Evolutionary conservation across 2,113 vertebrate species (phyloP).

Genomic region (Nycticryphes semicollaris): DNA sequence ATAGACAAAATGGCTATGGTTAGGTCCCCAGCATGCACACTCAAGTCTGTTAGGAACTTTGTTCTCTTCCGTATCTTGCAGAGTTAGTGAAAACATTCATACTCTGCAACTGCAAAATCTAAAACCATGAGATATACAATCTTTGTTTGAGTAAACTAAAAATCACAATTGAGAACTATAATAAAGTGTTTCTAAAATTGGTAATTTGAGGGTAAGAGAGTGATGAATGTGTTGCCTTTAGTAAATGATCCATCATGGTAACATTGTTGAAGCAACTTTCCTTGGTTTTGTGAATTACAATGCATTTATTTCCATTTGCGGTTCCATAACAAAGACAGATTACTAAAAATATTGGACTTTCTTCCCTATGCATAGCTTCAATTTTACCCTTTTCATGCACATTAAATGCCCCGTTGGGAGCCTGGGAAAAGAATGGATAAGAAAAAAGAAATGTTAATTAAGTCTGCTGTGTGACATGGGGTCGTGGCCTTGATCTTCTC

Average conservation of each 20-base stretch:
- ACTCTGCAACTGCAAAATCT: neutral
- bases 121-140: neutral
- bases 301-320: neutral
- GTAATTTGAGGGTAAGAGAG: neutral
- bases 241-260: neutral
- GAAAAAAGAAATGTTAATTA: slow-evolving; percentile 26
- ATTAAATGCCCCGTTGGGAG: neutral
- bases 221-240: neutral
- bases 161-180: neutral
- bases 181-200: neutral
- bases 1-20: rapidly evolving
- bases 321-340: neutral
- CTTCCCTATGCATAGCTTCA: neutral
- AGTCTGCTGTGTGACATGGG: neutral
- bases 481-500: neutral
- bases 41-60: neutral
- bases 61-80: neutral
- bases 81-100: neutral
- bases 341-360: neutral
- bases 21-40: neutral
- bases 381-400: slow-evolving; percentile 6
- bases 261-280: neutral
- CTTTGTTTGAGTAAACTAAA: neutral
- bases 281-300: neutral
- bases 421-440: neutral